Percentiles rank a stretch among this genome's conserved stretches.
Evolutionary conservation across 2,888 invertebrate genomes (phyloP).

Genomic region (Zygogramma bicolorata): DNA sequence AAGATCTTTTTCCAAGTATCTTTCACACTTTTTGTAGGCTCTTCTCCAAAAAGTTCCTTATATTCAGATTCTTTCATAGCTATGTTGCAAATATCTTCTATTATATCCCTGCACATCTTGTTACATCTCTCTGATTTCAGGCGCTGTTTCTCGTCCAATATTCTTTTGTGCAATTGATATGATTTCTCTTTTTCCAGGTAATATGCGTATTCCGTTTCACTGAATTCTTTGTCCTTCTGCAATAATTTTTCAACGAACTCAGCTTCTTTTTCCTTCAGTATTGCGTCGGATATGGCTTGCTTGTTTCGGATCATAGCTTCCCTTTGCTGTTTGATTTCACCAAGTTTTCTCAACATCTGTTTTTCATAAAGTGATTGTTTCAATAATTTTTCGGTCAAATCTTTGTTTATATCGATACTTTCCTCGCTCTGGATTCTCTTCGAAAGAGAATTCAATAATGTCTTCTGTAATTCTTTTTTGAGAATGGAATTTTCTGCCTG

Average conservation of each 20-base stretch:
- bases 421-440: constrained; percentile 69
- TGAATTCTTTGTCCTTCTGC: constrained; percentile 43
- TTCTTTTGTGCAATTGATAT: constrained; percentile 66
- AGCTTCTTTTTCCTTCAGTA: constrained; percentile 68
- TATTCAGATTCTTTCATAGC: constrained; percentile 70
- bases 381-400: constrained; percentile 71
- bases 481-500: constrained; percentile 57
- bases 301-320: constrained; percentile 71
- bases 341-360: constrained; percentile 74
- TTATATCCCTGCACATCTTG: constrained; percentile 69
- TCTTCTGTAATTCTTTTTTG: constrained; percentile 66
- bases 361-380: constrained; percentile 76
- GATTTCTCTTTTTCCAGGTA: constrained; percentile 68
- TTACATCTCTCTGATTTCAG: constrained; percentile 68
- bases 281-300: constrained; percentile 68
- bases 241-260: constrained; percentile 63
- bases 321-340: constrained; percentile 73
- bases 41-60: constrained; percentile 61
- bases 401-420: constrained; percentile 68
- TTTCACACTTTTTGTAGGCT: constrained; percentile 67
- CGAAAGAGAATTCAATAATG: constrained; percentile 69
- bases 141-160: constrained; percentile 71
- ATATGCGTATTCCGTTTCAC: constrained; percentile 56
- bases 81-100: constrained; percentile 71
- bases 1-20: constrained; percentile 73